These are phyloP conservation scores for Pungitius pungitius DNA, from an alignment of 2,113 vertebrate species.

Conservation along the genomic window DNA sequence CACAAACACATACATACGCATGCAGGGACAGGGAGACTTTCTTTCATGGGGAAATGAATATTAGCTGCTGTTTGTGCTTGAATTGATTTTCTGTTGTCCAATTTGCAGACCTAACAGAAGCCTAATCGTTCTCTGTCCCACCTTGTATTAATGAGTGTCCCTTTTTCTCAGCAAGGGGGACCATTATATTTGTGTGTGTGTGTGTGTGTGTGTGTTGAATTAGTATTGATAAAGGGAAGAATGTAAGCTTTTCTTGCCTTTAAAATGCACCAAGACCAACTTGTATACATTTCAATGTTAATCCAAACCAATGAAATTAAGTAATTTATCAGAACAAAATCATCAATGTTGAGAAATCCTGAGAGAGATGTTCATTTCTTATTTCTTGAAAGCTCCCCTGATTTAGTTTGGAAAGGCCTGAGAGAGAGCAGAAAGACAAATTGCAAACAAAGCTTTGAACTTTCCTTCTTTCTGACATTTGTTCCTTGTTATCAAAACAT, in stretches of 20 bases:
- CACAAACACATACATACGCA: not conserved
- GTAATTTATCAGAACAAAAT: not conserved
- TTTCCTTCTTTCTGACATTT: conserved; percentile 34
- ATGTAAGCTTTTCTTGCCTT: not conserved
- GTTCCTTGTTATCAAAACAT: conserved; percentile 27
- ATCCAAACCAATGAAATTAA: not conserved
- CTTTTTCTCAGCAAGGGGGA: conserved; percentile 32
- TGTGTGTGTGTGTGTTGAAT: conserved; percentile 4
- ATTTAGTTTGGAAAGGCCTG: not conserved
- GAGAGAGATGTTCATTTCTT: not conserved
- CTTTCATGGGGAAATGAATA: conserved; percentile 52
- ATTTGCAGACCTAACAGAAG: conserved; percentile 53
- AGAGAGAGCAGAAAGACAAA: not conserved
- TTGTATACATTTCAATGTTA: not conserved
- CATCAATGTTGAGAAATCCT: not conserved
- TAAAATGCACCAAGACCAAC: not conserved
- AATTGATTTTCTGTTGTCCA: conserved; percentile 62
- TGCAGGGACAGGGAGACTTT: not conserved
- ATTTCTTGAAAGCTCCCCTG: conserved; percentile 1
- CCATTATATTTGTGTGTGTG: conserved; percentile 22
- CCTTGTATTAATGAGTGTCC: conserved; percentile 50
- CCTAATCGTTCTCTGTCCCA: conserved; percentile 38
- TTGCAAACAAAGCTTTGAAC: conserved; percentile 7
- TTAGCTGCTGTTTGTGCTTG: conserved; percentile 51
- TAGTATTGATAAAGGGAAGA: conserved; percentile 11